Evolutionary conservation across 2,113 vertebrate species (phyloP).

Genomic region (Marcusenius ussheri): DNA sequence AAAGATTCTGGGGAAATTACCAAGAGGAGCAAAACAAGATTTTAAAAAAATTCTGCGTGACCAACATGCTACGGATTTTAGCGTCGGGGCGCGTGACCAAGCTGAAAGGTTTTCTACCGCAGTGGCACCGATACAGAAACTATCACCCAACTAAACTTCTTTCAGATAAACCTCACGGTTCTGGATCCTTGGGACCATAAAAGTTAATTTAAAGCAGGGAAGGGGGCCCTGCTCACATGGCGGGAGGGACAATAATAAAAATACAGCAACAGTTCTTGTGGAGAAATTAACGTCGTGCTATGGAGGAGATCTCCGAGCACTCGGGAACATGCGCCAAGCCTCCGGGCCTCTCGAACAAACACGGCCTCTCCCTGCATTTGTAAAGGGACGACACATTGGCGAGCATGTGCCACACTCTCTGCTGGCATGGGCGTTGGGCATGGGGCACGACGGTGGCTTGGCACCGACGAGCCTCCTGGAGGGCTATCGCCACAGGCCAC

Average conservation of each 20-base stretch:
- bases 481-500: background rate
- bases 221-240: background rate
- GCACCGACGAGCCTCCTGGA: background rate
- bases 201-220: background rate
- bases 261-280: background rate
- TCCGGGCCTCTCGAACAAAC: background rate
- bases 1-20: background rate
- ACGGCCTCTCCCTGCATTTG: background rate
- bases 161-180: background rate
- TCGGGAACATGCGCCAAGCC: background rate
- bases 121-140: background rate
- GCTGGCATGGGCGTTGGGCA: background rate
- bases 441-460: background rate
- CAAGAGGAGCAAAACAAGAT: background rate
- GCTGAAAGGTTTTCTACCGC: background rate
- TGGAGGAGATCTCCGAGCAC: background rate
- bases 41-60: background rate
- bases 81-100: background rate
- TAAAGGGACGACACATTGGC: constrained; percentile 10
- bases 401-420: background rate
- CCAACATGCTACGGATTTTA: background rate
- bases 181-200: background rate
- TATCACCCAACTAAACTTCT: background rate
- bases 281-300: background rate
- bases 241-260: background rate